Conservation (phyloP, 2,797 vertebrate species). For the Chelon auratus region DNA sequence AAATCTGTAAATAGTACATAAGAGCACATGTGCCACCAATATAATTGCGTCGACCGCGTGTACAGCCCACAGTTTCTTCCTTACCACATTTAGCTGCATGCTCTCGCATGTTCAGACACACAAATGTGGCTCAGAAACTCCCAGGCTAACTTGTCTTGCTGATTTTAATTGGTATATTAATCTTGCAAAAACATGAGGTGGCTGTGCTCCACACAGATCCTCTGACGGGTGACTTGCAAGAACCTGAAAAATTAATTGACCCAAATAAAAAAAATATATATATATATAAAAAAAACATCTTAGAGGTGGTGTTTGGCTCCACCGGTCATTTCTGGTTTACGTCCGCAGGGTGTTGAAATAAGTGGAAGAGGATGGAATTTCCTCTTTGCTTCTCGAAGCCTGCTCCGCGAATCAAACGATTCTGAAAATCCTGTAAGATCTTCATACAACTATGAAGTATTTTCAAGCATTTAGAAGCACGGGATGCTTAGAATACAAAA, state of each 20-base stretch:
- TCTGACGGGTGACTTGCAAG: conserved; percentile 33
- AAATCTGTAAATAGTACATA: neutral
- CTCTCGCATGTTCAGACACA: conserved; percentile 22
- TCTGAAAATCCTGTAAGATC: conserved; percentile 2
- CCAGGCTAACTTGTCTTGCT: conserved; percentile 42
- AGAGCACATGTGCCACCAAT: neutral
- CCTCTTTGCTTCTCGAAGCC: neutral
- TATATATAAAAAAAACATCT: neutral
- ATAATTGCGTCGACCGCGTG: conserved; percentile 17
- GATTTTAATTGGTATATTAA: conserved; percentile 75
- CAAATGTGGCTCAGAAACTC: conserved; percentile 24
- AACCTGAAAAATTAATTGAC: conserved; percentile 32
- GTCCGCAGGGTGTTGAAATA: neutral
- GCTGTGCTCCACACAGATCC: conserved; percentile 31
- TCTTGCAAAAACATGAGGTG: conserved; percentile 62
- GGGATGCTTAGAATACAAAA: conserved; percentile 11
- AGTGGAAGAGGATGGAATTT: neutral
- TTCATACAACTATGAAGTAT: neutral
- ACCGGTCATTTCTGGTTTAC: neutral
- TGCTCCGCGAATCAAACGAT: neutral
- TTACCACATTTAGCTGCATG: conserved; percentile 19
- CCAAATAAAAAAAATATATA: conserved; percentile 17
- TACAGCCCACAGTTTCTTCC: conserved; percentile 9
- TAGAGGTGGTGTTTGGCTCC: conserved; percentile 5
- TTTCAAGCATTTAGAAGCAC: neutral